phyloP scores from a whole-genome alignment of 2,888 invertebrate genomes.

The Drosophila pullipes region DNA sequence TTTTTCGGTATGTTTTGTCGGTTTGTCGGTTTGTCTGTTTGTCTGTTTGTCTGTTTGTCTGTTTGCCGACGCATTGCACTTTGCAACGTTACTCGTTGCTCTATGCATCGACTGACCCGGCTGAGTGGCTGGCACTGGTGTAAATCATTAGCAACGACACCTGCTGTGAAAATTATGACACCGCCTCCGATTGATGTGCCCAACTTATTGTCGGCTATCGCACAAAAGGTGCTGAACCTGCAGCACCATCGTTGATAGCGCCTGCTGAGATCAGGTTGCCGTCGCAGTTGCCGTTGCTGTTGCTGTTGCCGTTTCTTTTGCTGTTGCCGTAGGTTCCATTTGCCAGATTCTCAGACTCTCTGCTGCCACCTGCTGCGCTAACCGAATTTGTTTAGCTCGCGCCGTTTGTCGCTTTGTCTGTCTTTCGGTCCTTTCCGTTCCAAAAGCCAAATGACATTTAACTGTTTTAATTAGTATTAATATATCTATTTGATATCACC shows the following conservation, averaged over 20 bases:
- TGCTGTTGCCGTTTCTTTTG: conserved; percentile 6
- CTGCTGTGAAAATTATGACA: conserved; percentile 85
- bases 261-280: conserved; percentile 61
- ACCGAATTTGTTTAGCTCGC: conserved; percentile 74
- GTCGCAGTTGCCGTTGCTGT: not conserved
- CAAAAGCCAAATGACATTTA: conserved; percentile 47
- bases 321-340: conserved; percentile 1
- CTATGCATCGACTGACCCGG: conserved; percentile 16
- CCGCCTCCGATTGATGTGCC: conserved; percentile 81
- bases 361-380: conserved; percentile 65
- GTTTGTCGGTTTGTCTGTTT: conserved; percentile 36
- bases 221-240: conserved; percentile 80
- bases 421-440: conserved; percentile 18
- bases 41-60: conserved; percentile 1
- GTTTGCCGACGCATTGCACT: conserved; percentile 62
- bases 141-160: conserved; percentile 83
- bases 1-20: conserved; percentile 35
- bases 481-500: conserved; percentile 22
- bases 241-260: conserved; percentile 75
- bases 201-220: conserved; percentile 79
- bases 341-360: conserved; percentile 6
- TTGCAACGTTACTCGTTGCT: conserved; percentile 34
- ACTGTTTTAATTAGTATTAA: conserved; percentile 60
- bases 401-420: conserved; percentile 34
- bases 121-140: conserved; percentile 31